Percentiles rank a stretch among this genome's conserved stretches.
These are phyloP conservation scores for Andrena bucephala DNA, from an alignment of 2,888 invertebrate species.

Conservation along the genomic window DNA sequence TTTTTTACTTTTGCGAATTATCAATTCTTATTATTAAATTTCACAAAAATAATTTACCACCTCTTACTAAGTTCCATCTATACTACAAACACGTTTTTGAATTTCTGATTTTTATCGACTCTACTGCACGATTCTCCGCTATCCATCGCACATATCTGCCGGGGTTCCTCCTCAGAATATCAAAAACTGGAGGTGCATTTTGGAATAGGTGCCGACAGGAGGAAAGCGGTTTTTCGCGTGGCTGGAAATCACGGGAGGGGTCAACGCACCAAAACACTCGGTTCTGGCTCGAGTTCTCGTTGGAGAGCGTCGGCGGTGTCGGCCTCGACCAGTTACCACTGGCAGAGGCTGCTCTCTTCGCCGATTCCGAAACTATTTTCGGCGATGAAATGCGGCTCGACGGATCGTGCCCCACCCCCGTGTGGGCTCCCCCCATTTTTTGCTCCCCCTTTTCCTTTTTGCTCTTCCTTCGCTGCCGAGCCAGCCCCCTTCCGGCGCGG, in stretches of 20 bases:
- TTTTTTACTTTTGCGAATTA: no score
- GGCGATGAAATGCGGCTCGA: constrained; percentile 78
- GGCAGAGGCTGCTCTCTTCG: constrained; percentile 60
- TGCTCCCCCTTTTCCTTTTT: constrained; percentile 12
- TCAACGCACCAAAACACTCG: constrained; percentile 83
- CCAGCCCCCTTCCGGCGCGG: constrained; percentile 32
- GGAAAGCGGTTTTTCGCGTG: constrained; percentile 43
- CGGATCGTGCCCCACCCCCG: constrained; percentile 48
- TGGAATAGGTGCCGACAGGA: background rate
- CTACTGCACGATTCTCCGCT: no score
- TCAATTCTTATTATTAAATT: no score
- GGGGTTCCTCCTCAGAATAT: no score
- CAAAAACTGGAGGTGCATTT: no score
- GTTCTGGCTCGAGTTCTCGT: constrained; percentile 55
- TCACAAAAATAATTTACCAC: no score
- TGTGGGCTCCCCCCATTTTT: constrained; percentile 8
- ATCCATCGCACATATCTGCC: no score
- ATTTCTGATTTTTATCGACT: no score
- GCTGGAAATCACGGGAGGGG: constrained; percentile 66
- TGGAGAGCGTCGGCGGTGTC: constrained; percentile 24
- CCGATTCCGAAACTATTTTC: constrained; percentile 80
- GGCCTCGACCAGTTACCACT: constrained; percentile 53
- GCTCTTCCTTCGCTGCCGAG: constrained; percentile 13
- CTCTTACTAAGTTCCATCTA: no score
- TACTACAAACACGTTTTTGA: no score